Conservation (phyloP, 2,113 vertebrate genomes). For the Barbus barbus region DNA sequence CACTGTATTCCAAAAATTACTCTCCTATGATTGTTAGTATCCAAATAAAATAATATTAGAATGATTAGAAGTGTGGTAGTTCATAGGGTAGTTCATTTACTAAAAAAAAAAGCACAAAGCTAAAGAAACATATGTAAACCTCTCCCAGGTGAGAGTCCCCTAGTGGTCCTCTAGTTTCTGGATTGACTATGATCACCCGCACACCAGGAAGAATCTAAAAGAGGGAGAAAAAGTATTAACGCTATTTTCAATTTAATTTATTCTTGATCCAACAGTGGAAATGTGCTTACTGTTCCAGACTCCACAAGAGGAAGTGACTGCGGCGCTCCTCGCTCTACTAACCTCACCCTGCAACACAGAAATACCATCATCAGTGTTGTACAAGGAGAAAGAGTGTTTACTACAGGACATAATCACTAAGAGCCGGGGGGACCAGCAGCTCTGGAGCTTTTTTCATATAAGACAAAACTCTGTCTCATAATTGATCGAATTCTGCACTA, state of each 20-base stretch:
- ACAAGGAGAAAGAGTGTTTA: not conserved
- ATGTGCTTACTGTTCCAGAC: constrained; percentile 90
- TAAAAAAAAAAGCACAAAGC: not conserved
- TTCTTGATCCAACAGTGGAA: not conserved
- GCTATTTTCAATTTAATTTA: not conserved
- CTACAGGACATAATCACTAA: not conserved
- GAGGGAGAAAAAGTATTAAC: not conserved
- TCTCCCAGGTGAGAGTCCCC: constrained; percentile 96
- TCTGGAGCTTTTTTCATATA: not conserved
- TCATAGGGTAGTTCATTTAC: not conserved
- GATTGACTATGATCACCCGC: constrained; percentile 95
- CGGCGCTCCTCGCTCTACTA: constrained; percentile 94
- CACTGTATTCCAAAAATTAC: not conserved
- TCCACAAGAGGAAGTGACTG: constrained; percentile 96
- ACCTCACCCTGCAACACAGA: constrained; percentile 81
- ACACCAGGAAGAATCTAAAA: constrained; percentile 93
- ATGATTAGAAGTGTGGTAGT: not conserved
- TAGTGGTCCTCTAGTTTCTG: constrained; percentile 95
- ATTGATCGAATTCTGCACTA: not conserved
- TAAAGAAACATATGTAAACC: constrained; percentile 36
- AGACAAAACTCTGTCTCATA: too few relatives aligned
- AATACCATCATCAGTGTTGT: constrained; percentile 1
- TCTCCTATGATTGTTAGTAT: not conserved
- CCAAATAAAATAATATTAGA: not conserved
- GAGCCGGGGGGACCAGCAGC: not conserved